phyloP scores from a whole-genome alignment of 1,140 invertebrate species.

The Cherax quadricarinatus region DNA sequence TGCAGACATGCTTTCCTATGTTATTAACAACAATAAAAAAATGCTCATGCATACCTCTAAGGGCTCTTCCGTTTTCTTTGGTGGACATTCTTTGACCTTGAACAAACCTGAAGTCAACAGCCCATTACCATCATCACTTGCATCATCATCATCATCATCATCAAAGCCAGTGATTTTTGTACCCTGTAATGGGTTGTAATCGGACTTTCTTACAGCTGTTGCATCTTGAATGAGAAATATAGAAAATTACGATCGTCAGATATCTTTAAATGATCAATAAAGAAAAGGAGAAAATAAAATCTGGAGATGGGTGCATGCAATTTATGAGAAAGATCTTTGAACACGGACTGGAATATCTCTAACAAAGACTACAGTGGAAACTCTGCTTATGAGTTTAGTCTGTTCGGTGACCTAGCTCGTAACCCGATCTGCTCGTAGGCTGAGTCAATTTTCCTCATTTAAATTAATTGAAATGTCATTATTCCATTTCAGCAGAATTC shows the following conservation, averaged over 20 bases:
- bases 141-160: conserved; percentile 19
- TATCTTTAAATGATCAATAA: not conserved
- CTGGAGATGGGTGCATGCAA: too few species aligned
- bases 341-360: too few species aligned
- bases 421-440: too few species aligned
- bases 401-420: too few species aligned
- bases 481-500: too few species aligned
- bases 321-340: too few species aligned
- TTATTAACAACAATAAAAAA: not conserved
- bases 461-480: too few species aligned
- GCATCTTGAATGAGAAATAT: not conserved
- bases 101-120: conserved; percentile 38
- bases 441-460: too few species aligned
- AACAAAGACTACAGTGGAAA: too few species aligned
- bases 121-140: conserved; percentile 31
- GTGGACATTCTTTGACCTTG: conserved; percentile 21
- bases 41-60: not conserved
- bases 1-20: too few species aligned
- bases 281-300: not conserved
- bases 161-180: conserved; percentile 14
- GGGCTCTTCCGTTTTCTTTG: not conserved
- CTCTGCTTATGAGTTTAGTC: too few species aligned
- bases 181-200: not conserved
- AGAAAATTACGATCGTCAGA: too few species aligned
- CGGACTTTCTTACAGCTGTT: not conserved